Evolutionary conservation across 2,888 invertebrate species (phyloP).

Genomic region (Polyploca ridens): DNA sequence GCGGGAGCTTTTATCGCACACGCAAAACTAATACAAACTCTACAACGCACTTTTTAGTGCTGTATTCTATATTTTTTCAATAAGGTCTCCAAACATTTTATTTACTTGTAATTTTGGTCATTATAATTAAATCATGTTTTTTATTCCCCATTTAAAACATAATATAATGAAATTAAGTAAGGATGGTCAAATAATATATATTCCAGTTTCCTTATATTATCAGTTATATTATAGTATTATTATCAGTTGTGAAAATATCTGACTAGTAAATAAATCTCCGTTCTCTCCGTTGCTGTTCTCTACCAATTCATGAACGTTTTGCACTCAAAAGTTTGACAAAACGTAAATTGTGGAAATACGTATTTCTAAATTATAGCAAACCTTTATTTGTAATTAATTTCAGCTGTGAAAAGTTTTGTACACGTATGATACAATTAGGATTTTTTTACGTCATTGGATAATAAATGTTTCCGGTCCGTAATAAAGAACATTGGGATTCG

Average conservation of each 20-base stretch:
- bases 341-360: too few species aligned
- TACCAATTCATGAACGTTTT: too few species aligned
- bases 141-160: not conserved
- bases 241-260: too few species aligned
- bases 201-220: too few species aligned
- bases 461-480: constrained; percentile 81
- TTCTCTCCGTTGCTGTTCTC: too few species aligned
- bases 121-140: not conserved
- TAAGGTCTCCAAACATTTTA: not conserved
- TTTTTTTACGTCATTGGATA: constrained; percentile 63
- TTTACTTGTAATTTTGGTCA: not conserved
- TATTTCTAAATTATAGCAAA: too few species aligned
- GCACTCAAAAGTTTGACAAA: too few species aligned
- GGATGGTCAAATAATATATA: too few species aligned
- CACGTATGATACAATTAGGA: constrained; percentile 37
- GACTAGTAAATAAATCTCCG: too few species aligned
- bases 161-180: too few species aligned
- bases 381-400: too few species aligned
- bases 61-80: constrained; percentile 10
- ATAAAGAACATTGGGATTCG: constrained; percentile 72
- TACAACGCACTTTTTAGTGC: constrained; percentile 47
- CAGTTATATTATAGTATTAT: too few species aligned
- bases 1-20: constrained; percentile 68
- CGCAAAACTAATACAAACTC: constrained; percentile 62
- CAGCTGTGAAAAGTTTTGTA: not conserved